Conservation (phyloP, 2,888 invertebrate genomes). For the Spodoptera picta region DNA sequence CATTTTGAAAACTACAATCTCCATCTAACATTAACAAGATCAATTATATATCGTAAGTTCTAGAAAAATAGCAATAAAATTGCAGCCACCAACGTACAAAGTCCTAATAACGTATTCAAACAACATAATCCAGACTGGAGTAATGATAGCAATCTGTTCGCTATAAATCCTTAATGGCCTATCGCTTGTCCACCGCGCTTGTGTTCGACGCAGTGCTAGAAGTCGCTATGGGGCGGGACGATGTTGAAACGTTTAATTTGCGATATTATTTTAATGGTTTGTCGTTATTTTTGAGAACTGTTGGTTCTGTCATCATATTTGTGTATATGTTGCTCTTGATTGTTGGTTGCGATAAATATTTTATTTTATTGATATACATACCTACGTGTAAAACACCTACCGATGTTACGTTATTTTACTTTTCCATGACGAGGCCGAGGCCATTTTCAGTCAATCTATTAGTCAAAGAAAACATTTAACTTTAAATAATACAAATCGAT, state of each 20-base stretch:
- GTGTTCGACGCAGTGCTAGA: constrained; percentile 69
- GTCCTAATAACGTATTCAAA: constrained; percentile 83
- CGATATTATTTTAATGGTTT: background rate
- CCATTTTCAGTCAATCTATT: no score
- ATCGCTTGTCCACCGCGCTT: constrained; percentile 82
- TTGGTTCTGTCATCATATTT: no score
- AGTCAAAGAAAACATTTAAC: no score
- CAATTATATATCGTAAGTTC: constrained; percentile 41
- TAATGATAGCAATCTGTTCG: constrained; percentile 86
- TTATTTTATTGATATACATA: no score
- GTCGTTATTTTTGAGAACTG: background rate
- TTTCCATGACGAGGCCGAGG: no score
- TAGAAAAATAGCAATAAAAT: constrained; percentile 44
- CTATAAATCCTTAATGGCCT: constrained; percentile 85
- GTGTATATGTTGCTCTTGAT: no score
- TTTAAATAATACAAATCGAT: no score
- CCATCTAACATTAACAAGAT: constrained; percentile 21
- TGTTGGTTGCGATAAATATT: no score
- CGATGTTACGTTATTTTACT: no score
- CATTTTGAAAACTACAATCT: constrained; percentile 17
- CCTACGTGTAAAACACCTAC: no score
- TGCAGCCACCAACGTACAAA: constrained; percentile 53
- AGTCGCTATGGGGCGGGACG: constrained; percentile 48
- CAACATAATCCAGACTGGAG: constrained; percentile 80
- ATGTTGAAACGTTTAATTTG: constrained; percentile 22